Evolutionary conservation across 2,888 invertebrate species (phyloP), one percentile per base, ranked within the genome.

Genomic region (Drosophila cracens): DNA sequence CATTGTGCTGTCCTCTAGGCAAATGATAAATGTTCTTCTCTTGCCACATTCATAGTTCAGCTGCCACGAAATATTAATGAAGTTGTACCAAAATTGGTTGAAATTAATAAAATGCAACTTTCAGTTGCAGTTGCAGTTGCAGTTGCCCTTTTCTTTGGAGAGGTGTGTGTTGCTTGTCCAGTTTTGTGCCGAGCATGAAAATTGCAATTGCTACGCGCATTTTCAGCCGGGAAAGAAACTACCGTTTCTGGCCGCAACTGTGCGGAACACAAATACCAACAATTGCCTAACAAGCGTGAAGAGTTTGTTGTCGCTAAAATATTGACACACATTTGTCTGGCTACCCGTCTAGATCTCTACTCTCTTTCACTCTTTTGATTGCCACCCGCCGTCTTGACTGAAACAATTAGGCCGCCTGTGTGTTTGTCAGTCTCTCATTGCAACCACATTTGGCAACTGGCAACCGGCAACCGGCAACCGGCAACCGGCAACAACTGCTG

Each of bases 201-300:
- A 90, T 87, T 74, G 90, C 89, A 83, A 83, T 87, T 87, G 68
- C 25, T 69, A 89, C 75, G 89, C 89, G 68, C 71, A 81, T 59
- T 73, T 70, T 49, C 4, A 0, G 8, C 38, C 16, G 16, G 25
- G 8, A 43, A 43, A 64, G 64, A 79, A 76, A 83, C 87, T 79
- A 74, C 68, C 51, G 77, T 74, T 69, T 34, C 43, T 27, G 49
- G n/a, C 27, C 4, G 13, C 40, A 34, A 66, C 63, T 56, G 43
- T 52, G 63, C 62, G 58, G 72, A 80, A 48, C 56, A 34, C 34
- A 68, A 48, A 65, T 59, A 49, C 33, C 51, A 25, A 65, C 81
- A 79, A 78, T 81, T 66, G 65, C 58, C 76, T 80, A 78, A 78
- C 64, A 80, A 66, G 76, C 78, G 78, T 78, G 78, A 78, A 78